Conservation (phyloP, 2,888 invertebrate genomes). For the Lycia hirtaria region DNA sequence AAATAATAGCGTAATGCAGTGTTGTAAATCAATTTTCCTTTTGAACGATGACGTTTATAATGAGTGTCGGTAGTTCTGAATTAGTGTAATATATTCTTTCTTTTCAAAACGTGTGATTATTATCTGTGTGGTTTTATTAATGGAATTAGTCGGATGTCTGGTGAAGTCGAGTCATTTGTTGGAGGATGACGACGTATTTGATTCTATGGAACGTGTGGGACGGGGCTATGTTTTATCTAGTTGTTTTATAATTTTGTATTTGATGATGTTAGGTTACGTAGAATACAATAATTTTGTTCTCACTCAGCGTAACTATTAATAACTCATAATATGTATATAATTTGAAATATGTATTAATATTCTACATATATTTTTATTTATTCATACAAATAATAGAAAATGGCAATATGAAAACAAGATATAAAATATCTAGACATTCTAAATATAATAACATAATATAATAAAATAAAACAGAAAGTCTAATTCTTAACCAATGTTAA, state of each 20-base stretch:
- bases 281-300: no score
- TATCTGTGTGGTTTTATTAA: slow-evolving; percentile 63
- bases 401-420: no score
- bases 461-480: no score
- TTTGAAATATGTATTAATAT: no score
- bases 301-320: no score
- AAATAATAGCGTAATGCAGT: slow-evolving; percentile 84
- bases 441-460: no score
- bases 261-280: neutral
- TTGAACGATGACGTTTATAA: slow-evolving; percentile 80
- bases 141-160: slow-evolving; percentile 50
- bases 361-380: no score
- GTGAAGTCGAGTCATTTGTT: slow-evolving; percentile 31
- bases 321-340: no score
- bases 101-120: slow-evolving; percentile 62
- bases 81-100: slow-evolving; percentile 67
- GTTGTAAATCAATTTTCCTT: slow-evolving; percentile 83
- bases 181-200: slow-evolving; percentile 20
- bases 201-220: slow-evolving; percentile 9
- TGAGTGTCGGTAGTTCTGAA: slow-evolving; percentile 76
- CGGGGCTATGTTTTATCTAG: slow-evolving; percentile 29
- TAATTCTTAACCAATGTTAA: no score
- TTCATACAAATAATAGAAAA: no score
- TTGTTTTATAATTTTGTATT: neutral
- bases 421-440: no score